Percentiles rank a stretch among this genome's conserved stretches.
Evolutionary conservation across 2,797 vertebrate species (phyloP).

Genomic region (Darevskia mixta): DNA sequence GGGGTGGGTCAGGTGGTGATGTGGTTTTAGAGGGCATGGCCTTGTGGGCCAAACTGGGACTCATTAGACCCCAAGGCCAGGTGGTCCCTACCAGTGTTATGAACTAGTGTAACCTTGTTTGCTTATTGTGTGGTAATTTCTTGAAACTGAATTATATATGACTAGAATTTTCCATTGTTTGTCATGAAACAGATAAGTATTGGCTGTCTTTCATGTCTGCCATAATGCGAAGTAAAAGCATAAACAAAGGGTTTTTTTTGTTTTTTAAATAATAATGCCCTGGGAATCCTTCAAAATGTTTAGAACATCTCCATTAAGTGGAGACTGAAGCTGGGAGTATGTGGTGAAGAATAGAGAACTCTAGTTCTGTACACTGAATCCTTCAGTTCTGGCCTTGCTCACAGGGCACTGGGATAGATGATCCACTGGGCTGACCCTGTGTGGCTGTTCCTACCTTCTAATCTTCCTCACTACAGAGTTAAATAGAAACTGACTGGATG

Average conservation of each 20-base stretch:
- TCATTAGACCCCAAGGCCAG: too few species aligned
- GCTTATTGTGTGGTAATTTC: too few species aligned
- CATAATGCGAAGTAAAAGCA: background rate
- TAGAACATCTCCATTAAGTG: background rate
- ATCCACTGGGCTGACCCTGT: slow-evolving; percentile 5
- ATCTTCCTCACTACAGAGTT: slow-evolving; percentile 21
- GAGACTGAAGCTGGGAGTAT: background rate
- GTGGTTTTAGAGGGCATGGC: too few species aligned
- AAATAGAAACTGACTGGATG: slow-evolving; percentile 43
- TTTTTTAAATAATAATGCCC: background rate
- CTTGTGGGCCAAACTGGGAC: too few species aligned
- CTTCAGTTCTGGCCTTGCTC: slow-evolving; percentile 3
- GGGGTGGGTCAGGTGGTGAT: too few species aligned
- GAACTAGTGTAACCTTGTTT: too few species aligned
- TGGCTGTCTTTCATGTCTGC: background rate
- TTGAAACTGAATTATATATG: too few species aligned
- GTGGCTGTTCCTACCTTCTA: slow-evolving; percentile 37
- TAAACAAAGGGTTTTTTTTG: too few species aligned
- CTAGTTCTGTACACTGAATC: background rate
- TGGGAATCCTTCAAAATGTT: background rate
- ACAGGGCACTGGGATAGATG: background rate
- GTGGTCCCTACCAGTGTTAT: too few species aligned
- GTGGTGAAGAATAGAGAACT: background rate
- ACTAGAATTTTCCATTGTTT: too few species aligned
- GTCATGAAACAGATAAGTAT: too few species aligned